Evolutionary conservation across 2,113 vertebrate species (phyloP).

Genomic region (Myanophis thanlyinensis): DNA sequence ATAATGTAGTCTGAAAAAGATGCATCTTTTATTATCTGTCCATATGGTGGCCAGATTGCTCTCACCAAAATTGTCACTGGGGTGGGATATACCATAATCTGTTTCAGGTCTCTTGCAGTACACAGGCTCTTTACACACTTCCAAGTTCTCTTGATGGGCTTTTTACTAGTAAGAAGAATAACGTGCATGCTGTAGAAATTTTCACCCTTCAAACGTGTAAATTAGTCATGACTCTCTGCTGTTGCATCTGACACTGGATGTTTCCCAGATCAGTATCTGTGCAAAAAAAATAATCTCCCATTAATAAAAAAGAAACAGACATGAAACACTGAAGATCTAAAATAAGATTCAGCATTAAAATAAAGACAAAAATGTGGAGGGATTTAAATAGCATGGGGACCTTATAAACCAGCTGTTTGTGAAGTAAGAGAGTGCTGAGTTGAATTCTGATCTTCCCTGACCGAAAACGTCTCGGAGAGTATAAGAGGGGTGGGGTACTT

Average conservation of each 20-base stretch:
- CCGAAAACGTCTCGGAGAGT: neutral
- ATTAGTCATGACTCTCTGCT: neutral
- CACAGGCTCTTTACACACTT: neutral
- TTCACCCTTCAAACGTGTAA: neutral
- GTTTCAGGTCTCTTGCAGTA: neutral
- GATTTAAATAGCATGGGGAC: neutral
- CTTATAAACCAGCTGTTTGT: neutral
- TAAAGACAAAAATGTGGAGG: neutral
- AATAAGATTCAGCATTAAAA: neutral
- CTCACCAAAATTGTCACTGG: neutral
- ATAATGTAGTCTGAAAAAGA: neutral
- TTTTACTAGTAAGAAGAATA: neutral
- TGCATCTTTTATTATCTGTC: neutral
- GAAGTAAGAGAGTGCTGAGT: neutral
- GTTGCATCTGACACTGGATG: neutral
- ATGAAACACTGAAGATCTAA: neutral
- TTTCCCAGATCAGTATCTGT: neutral
- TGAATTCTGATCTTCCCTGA: neutral
- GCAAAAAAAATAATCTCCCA: neutral
- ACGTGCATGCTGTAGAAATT: neutral
- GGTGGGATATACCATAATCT: neutral
- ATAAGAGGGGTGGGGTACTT: neutral
- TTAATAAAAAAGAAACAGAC: neutral
- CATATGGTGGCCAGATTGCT: neutral
- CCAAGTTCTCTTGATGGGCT: neutral